Conservation (phyloP, 2,113 vertebrate genomes). For the Hemibagrus wyckioides region DNA sequence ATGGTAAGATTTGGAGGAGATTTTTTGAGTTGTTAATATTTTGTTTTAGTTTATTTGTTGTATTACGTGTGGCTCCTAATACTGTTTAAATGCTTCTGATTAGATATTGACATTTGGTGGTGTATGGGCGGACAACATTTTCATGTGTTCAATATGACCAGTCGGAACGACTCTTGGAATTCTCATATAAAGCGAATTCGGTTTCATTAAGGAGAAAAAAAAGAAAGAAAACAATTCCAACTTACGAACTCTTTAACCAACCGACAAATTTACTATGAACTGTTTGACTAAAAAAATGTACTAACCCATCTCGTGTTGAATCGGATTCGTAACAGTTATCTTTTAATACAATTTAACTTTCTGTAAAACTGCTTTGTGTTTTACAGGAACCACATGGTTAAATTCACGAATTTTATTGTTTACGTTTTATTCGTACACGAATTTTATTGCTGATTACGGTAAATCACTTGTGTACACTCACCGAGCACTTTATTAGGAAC, state of each 20-base stretch:
- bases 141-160: slow-evolving; percentile 64
- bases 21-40: slow-evolving; percentile 64
- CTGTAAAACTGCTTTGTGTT: background rate
- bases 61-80: background rate
- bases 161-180: slow-evolving; percentile 70
- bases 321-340: background rate
- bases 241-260: background rate
- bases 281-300: no score
- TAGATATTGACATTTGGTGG: slow-evolving; percentile 39
- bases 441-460: background rate
- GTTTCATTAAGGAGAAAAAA: background rate
- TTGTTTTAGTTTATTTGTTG: background rate
- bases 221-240: background rate
- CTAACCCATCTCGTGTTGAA: background rate
- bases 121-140: slow-evolving; percentile 18
- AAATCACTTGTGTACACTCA: background rate
- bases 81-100: background rate
- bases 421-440: no score
- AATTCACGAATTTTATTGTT: background rate
- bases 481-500: background rate
- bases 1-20: slow-evolving; percentile 65
- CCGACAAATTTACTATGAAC: background rate
- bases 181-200: slow-evolving; percentile 52
- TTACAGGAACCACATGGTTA: background rate
- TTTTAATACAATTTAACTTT: background rate